Base-by-base conservation (phyloP, 2,113 vertebrate species). In the Seriola rivoliana region DNA sequence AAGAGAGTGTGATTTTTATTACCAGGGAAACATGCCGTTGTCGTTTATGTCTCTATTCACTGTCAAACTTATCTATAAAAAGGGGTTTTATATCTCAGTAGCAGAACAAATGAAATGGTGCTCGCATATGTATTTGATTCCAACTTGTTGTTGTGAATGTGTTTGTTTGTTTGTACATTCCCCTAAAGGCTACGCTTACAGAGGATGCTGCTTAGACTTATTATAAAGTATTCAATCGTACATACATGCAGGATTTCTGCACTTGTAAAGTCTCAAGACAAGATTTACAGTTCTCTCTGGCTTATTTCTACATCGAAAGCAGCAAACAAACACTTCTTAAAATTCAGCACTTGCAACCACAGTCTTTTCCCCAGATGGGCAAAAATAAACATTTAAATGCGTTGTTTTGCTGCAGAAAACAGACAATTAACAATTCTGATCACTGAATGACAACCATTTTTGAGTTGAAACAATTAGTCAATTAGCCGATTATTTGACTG, bases 41-140 rank as follows among this genome's bases (percentile, higher is more conserved):
- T 71, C 25, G 40, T 85, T 87, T 75, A 89, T 78, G 83, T 70
- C 77, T 89, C 70, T 74, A 78, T 80, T 88, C 74, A 71, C 71
- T 80, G 71, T 78, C 75, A 83, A 50, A 70, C 38, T 57, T 64
- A 36, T 75, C 63, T 67, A 70, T 78, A 74, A 87, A 86, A 78
- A 8, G 0, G 21, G 11, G 19, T 60, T 85, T 83, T 87, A 74
- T 64, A 75, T 79, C 42, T 50, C 52, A 21, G 57, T 4, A 71
- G 38, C 25, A 36, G 36, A 21, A 55, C 7, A 60, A 71, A 71
- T 87, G 32, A 86, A 75, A 80, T 23, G 4, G 21, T 52, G 38
- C 21, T 65, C n/a, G 1, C 14, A 25, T 52, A 21, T 67, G 42
- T 25, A 25, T 70, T 46, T 58, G 32, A 69, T 58, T 21, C 8